These are phyloP conservation scores for Sebastes oblongus DNA, from an alignment of 2,797 vertebrate species.

Conservation along the genomic window DNA sequence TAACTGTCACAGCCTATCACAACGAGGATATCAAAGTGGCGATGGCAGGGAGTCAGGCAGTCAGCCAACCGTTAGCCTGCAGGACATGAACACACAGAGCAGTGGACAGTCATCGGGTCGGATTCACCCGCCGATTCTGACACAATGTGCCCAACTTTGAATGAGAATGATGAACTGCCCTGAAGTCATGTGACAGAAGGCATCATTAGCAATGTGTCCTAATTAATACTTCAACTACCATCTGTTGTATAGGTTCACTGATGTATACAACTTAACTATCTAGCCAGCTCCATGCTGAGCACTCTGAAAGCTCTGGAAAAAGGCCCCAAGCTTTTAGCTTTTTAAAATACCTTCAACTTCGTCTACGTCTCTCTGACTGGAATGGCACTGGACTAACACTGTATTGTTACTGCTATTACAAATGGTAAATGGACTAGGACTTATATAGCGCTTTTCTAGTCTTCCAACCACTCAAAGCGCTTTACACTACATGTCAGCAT, in stretches of 20 bases:
- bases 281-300: no score
- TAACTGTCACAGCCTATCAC: conserved; percentile 46
- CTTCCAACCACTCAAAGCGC: no score
- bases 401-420: no score
- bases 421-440: no score
- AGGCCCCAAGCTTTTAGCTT: no score
- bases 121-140: neutral
- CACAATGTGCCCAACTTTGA: neutral
- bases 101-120: neutral
- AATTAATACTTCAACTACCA: neutral
- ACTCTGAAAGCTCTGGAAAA: no score
- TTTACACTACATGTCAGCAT: no score
- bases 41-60: neutral
- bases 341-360: no score
- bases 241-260: neutral
- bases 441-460: no score
- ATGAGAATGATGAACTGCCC: neutral
- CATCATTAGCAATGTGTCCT: neutral
- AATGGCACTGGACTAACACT: no score
- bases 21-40: neutral
- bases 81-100: neutral
- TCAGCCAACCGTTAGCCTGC: neutral
- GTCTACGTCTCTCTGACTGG: no score
- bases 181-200: neutral
- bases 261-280: neutral